These are phyloP conservation scores for Alauda arvensis DNA, from an alignment of 2,797 vertebrate genomes.

Conservation along the genomic window DNA sequence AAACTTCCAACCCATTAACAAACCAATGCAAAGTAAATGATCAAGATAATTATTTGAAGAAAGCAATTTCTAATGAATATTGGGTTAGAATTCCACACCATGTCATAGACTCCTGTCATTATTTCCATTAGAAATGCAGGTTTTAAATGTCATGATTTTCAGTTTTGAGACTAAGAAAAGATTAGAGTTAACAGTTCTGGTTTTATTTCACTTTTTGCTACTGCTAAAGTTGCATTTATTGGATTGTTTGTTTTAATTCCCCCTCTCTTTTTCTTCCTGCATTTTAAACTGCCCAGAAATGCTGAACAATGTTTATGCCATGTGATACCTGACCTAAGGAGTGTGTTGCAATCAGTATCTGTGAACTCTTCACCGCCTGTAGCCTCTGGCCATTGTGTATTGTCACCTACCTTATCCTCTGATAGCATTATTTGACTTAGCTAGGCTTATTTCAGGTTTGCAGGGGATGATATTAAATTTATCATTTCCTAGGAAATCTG, in stretches of 20 bases:
- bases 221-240: not conserved
- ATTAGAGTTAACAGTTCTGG: not conserved
- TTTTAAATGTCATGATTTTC: not conserved
- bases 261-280: not conserved
- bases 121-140: not conserved
- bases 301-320: not conserved
- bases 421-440: not conserved
- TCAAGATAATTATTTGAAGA: not conserved
- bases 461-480: not conserved
- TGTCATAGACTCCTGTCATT: not conserved
- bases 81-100: not conserved
- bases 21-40: not conserved
- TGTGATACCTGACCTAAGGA: not conserved
- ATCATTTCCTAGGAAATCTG: not conserved
- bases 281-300: not conserved
- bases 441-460: not conserved
- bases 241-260: not conserved
- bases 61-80: not conserved
- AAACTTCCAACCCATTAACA: fast-evolving
- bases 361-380: not conserved
- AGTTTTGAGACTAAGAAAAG: not conserved
- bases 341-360: fast-evolving
- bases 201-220: not conserved
- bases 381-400: not conserved
- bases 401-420: not conserved